Evolutionary conservation across 2,888 invertebrate genomes (phyloP).

Genomic region (Rapana venosa): DNA sequence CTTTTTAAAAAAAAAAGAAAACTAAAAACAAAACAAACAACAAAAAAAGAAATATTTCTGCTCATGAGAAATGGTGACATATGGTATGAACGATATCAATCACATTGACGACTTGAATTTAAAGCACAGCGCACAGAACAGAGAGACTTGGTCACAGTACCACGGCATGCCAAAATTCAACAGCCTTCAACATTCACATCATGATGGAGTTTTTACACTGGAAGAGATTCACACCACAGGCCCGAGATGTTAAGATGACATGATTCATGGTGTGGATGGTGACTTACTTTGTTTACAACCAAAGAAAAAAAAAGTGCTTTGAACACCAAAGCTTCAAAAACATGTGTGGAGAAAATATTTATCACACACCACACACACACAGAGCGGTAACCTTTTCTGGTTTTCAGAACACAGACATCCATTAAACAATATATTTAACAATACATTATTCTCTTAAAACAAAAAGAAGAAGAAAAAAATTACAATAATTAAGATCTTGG

Average conservation of each 20-base stretch:
- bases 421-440: neutral
- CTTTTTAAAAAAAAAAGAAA: neutral
- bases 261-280: neutral
- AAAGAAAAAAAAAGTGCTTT: neutral
- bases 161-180: neutral
- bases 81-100: no score
- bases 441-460: no score
- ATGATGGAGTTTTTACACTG: neutral
- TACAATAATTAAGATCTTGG: neutral
- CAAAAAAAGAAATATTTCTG: no score
- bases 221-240: neutral
- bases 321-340: neutral
- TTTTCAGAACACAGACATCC: neutral
- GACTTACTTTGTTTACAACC: no score
- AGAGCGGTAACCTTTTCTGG: neutral
- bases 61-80: no score
- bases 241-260: neutral
- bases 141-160: neutral
- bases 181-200: neutral
- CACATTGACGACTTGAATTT: no score
- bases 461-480: no score
- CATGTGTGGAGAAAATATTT: neutral
- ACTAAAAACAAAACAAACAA: no score
- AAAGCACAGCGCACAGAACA: neutral
- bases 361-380: conserved; percentile 25